Evolutionary conservation across 2,888 invertebrate species (phyloP).

Genomic region (Eulithis prunata): DNA sequence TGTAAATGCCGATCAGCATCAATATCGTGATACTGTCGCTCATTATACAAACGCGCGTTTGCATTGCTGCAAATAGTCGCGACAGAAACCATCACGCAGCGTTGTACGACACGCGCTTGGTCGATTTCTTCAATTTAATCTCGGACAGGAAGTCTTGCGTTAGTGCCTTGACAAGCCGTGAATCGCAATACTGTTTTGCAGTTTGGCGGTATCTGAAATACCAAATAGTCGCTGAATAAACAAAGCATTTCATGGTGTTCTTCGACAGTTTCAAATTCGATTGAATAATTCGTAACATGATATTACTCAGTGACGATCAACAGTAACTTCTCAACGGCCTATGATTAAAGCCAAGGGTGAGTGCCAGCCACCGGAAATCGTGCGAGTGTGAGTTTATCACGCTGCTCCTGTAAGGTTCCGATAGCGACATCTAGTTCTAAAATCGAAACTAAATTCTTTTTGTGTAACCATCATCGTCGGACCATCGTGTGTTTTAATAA

Average conservation of each 20-base stretch:
- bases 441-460: background rate
- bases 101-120: background rate
- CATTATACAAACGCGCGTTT: no score
- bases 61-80: no score
- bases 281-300: background rate
- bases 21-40: no score
- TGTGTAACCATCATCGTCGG: background rate
- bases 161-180: slow-evolving; percentile 26
- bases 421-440: background rate
- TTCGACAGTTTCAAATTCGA: background rate
- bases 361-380: background rate
- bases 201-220: background rate
- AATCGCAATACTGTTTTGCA: slow-evolving; percentile 2
- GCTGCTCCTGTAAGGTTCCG: no score
- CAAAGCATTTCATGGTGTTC: background rate
- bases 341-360: background rate
- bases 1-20: no score
- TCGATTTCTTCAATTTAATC: slow-evolving; percentile 48
- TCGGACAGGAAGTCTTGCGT: slow-evolving; percentile 44
- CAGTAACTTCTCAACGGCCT: background rate
- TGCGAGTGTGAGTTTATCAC: background rate
- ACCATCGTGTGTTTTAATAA: no score
- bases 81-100: background rate
- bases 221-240: background rate
- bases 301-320: background rate